phyloP scores from a whole-genome alignment of 2,113 vertebrate genomes.

The Xenopus tropicalis region DNA sequence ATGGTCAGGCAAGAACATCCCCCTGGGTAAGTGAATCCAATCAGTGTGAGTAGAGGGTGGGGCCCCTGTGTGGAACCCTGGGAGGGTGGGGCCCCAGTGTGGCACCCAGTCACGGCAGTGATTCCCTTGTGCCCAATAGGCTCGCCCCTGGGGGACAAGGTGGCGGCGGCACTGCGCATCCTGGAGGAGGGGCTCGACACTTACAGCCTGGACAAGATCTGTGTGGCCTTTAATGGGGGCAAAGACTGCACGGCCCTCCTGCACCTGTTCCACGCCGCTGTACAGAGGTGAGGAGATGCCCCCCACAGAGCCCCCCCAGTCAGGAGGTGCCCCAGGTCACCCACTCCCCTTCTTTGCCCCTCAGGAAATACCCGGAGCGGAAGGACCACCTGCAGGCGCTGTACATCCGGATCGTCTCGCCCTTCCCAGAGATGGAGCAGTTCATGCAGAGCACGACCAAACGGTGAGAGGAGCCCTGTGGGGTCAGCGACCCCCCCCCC shows the following conservation, averaged over 20 bases:
- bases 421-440: conserved; percentile 91
- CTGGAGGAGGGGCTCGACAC: conserved; percentile 77
- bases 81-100: too few species aligned
- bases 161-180: conserved; percentile 72
- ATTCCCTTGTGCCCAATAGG: conserved; percentile 57
- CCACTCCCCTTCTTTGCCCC: conserved; percentile 7
- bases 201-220: conserved; percentile 75
- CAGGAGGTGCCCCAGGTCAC: not conserved
- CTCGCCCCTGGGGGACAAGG: conserved; percentile 77
- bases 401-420: conserved; percentile 78
- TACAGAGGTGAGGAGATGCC: conserved; percentile 69
- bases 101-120: too few species aligned
- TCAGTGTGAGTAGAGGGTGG: too few species aligned
- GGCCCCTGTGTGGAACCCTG: too few species aligned
- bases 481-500: not conserved
- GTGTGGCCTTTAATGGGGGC: conserved; percentile 92
- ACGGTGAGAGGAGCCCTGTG: conserved; percentile 62
- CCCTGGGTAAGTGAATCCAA: too few species aligned
- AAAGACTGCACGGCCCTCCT: conserved; percentile 95
- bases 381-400: conserved; percentile 79
- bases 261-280: conserved; percentile 82
- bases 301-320: not conserved
- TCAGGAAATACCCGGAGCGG: conserved; percentile 67
- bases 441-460: conserved; percentile 88
- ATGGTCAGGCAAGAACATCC: too few species aligned